phyloP scores from a whole-genome alignment of 1,140 invertebrate genomes.

The Maniola jurtina region DNA sequence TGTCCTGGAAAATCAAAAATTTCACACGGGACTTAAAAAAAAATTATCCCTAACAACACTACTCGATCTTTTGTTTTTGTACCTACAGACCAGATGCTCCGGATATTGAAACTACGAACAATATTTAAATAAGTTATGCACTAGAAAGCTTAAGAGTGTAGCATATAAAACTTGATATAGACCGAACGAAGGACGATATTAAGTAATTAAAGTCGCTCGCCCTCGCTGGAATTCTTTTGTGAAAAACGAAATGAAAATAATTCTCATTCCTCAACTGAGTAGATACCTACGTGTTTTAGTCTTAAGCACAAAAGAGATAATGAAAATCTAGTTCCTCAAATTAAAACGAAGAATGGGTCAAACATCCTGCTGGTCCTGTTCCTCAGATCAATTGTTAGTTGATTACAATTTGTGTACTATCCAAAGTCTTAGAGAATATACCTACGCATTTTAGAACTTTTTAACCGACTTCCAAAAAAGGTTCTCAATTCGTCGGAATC shows the following conservation, averaged over 20 bases:
- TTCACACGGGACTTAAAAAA: too few species aligned
- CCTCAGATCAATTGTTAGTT: background rate
- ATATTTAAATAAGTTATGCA: background rate
- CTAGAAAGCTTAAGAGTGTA: conserved; percentile 1
- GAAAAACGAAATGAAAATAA: conserved; percentile 6
- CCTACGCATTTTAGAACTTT: too few species aligned
- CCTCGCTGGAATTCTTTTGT: background rate
- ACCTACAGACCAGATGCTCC: too few species aligned
- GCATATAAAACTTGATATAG: conserved; percentile 1
- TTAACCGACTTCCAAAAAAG: too few species aligned
- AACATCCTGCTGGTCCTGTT: background rate
- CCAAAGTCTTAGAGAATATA: too few species aligned
- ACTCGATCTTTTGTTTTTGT: too few species aligned
- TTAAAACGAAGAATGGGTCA: background rate
- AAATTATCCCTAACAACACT: too few species aligned
- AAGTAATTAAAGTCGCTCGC: conserved; percentile 6
- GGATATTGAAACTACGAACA: too few species aligned
- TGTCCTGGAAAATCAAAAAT: too few species aligned
- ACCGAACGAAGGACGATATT: background rate
- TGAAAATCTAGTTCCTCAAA: background rate
- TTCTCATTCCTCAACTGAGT: background rate
- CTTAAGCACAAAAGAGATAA: background rate
- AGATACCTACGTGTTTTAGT: background rate
- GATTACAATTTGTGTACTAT: too few species aligned
- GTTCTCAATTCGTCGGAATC: too few species aligned